phyloP scores from a whole-genome alignment of 2,113 vertebrate species.

The zebrafish (Danio rerio) region GRCz12tu NC_133184.1:25983001-25983500 shows the following conservation, averaged over 20 bases:
- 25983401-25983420: neutral
- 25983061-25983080: neutral
- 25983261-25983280: too few species aligned
- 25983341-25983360: too few species aligned
- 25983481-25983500: slow-evolving; percentile 27
- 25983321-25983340: too few species aligned
- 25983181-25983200: neutral
- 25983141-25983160: neutral
- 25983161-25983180: slow-evolving; percentile 41
- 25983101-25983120: neutral
- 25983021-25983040: neutral
- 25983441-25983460: neutral
- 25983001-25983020: neutral
- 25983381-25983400: too few species aligned
- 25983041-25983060: neutral
- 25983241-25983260: too few species aligned
- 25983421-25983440: neutral
- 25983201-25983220: neutral
- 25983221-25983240: too few species aligned
- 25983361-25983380: too few species aligned
- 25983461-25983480: neutral
- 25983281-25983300: too few species aligned
- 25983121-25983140: neutral
- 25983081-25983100: neutral
- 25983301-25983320: too few species aligned